Conservation (phyloP, 2,888 invertebrate genomes). For the Drosophila cyrtoloma region DNA sequence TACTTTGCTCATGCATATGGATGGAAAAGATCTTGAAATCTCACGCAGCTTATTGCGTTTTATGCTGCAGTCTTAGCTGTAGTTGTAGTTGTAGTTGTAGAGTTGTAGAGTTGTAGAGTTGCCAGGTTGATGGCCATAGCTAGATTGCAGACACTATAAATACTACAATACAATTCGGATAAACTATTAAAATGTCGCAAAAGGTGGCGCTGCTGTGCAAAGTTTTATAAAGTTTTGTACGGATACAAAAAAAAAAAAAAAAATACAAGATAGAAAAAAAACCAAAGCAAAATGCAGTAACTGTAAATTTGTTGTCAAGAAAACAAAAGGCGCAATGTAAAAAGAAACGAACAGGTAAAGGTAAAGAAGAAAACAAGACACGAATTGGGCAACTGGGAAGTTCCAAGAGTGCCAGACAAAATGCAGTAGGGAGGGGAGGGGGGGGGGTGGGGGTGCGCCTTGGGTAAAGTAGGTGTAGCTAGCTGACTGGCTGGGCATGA, state of each 20-base stretch:
- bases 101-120: not conserved
- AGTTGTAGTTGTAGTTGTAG: not conserved
- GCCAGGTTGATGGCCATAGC: not conserved
- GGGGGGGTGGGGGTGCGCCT: not conserved
- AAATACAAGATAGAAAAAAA: conserved; percentile 8
- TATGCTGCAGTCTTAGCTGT: not conserved
- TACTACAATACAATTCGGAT: conserved; percentile 12
- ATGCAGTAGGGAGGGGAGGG: rapidly evolving
- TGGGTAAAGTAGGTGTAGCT: conserved; percentile 33
- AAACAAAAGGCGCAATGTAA: conserved; percentile 26
- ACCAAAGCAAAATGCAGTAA: conserved; percentile 33
- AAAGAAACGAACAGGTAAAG: conserved; percentile 21
- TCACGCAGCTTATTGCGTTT: conserved; percentile 4
- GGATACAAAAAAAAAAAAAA: conserved; percentile 9
- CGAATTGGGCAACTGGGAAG: conserved; percentile 49
- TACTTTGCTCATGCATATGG: conserved; percentile 17
- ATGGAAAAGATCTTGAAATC: conserved; percentile 1
- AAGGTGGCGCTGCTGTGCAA: conserved; percentile 38
- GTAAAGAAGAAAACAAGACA: conserved; percentile 34
- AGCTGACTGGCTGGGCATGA: conserved; percentile 13
- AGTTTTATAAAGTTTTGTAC: conserved; percentile 49
- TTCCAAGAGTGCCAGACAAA: conserved; percentile 3
- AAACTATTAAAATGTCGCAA: conserved; percentile 46
- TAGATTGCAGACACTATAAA: conserved; percentile 20
- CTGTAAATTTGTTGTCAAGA: conserved; percentile 50